These are phyloP conservation scores for Alosa alosa DNA, from an alignment of 2,113 vertebrate genomes.

Conservation along the genomic window DNA sequence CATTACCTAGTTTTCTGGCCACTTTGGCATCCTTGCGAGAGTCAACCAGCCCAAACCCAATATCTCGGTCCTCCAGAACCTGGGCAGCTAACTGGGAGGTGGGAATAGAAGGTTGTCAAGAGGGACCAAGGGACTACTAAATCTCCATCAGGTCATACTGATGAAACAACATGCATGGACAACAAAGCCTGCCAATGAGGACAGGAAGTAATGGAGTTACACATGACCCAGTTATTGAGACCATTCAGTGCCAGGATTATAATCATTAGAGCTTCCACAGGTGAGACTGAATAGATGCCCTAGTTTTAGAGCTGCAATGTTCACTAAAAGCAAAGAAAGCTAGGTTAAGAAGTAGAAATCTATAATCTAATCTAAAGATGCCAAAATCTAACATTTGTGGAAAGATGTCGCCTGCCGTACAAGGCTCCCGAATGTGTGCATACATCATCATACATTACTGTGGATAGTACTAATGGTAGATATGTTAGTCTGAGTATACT, in stretches of 20 bases:
- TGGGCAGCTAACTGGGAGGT: conserved; percentile 85
- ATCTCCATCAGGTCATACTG: neutral
- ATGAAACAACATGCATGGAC: neutral
- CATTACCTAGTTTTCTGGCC: conserved; percentile 89
- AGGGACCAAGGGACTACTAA: neutral
- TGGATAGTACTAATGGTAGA: neutral
- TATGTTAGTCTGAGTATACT: neutral
- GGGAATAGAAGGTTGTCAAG: neutral
- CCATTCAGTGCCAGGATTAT: neutral
- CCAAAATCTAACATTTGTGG: no score
- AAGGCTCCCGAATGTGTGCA: neutral
- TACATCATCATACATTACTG: neutral
- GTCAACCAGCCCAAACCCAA: conserved; percentile 92
- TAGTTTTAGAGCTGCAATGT: neutral
- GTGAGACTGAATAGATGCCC: neutral
- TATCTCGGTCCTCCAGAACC: conserved; percentile 88
- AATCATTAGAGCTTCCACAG: neutral
- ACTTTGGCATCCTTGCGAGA: conserved; percentile 89
- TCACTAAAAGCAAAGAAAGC: neutral
- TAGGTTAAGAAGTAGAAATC: neutral
- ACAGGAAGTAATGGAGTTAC: neutral
- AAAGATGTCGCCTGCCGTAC: neutral
- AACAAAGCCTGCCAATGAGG: neutral
- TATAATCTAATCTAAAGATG: no score
- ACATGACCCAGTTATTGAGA: neutral